Evolutionary conservation across 2,113 vertebrate genomes (phyloP), one percentile per base, ranked within the genome.

Genomic region (Jacana jacana): DNA sequence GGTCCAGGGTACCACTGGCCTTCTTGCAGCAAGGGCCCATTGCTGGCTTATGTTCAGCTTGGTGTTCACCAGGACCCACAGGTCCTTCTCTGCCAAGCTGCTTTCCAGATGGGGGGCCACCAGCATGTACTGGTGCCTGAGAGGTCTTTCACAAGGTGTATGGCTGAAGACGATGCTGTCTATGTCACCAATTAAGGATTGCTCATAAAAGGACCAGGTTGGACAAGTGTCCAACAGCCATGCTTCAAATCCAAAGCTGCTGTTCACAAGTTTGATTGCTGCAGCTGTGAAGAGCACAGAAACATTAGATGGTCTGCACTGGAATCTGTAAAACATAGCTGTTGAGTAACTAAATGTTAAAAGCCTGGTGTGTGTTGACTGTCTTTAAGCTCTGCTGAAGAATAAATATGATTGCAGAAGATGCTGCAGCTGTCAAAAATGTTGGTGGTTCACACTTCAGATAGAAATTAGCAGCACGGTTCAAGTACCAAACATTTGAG

Each of bases 371-470:
- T 58, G 54, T 85, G 58, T 86, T 94, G 75, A 64, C 51, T 93
- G 24, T 78, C 42, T 72, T 31, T 88, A 63, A 83, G 46, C 64
- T 94, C 77, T 93, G 81, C 77, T 92, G 72, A 92, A 88, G 71
- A 90, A 80, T 81, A 91, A 95, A 72, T 82, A 81, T 82, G 78
- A 92, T 89, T 76, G 70, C 68, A 88, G 71, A 91, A 88, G 79
- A 91, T 75, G 89, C 24, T 80, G 71, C 93, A 91, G 68, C 86
- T 91, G 87, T 96, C 87, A 88, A 16, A 88, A 88, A 48, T 77
- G 33, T 1, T 93, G 58, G 17, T 88, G 31, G 46, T 90, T 96
- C 51, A 52, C 89, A 35, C 54, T 94, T 86, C 60, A 91, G 82
- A 94, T 24, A 91, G 78, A 92, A 95, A 89, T 80, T 89, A 73